phyloP scores from a whole-genome alignment of 2,888 invertebrate species.

The Cremastinae sp. region DNA sequence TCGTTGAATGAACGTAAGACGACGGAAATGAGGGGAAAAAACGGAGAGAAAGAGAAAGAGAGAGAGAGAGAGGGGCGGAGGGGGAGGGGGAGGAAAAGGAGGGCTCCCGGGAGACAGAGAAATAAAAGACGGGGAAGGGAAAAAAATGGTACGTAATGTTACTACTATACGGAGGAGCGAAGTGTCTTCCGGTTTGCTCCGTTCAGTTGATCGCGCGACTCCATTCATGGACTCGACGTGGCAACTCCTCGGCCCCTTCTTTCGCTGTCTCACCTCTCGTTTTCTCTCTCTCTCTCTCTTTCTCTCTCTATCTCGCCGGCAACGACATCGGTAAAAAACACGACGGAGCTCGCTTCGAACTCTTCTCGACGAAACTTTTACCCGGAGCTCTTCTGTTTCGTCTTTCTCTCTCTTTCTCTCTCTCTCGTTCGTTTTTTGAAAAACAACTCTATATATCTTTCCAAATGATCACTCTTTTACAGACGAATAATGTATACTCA shows the following conservation, averaged over 20 bases:
- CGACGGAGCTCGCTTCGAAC: conserved; percentile 12
- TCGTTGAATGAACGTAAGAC: conserved; percentile 35
- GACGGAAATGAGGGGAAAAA: conserved; percentile 30
- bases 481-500: too few species aligned
- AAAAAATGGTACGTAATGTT: conserved; percentile 47
- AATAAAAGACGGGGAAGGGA: conserved; percentile 22
- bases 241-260: conserved; percentile 35
- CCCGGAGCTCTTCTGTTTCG: conserved; percentile 9
- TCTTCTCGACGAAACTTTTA: conserved; percentile 36
- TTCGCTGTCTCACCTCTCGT: conserved; percentile 15
- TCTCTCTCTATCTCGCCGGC: background rate
- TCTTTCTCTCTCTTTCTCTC: background rate
- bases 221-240: conserved; percentile 57
- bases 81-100: conserved; percentile 29
- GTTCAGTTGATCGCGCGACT: conserved; percentile 50
- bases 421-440: background rate
- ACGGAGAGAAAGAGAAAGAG: conserved; percentile 28
- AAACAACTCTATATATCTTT: background rate
- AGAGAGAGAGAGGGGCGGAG: conserved; percentile 18
- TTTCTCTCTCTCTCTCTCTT: conserved; percentile 35
- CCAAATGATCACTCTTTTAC: background rate
- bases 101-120: conserved; percentile 9
- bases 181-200: conserved; percentile 54
- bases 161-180: conserved; percentile 49
- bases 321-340: conserved; percentile 24